These are phyloP conservation scores for Chironex yamaguchii DNA, from an alignment of 30 jellyfish, hydroid and myxozoan genomes.

Conservation along the genomic window DNA sequence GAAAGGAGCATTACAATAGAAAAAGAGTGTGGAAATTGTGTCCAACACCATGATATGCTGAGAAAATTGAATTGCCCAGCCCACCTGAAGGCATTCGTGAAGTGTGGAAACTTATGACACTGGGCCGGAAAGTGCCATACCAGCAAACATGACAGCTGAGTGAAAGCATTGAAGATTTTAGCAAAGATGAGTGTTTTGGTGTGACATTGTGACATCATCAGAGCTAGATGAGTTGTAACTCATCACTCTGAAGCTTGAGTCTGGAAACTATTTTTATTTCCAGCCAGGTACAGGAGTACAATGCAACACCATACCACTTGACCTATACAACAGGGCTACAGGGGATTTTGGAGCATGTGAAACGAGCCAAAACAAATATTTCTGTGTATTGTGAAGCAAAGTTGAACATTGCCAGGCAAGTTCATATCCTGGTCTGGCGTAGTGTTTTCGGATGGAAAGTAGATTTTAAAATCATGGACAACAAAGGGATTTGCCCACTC, in stretches of 20 bases:
- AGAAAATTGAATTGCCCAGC: conserved; percentile 22
- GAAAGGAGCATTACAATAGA: too few species aligned
- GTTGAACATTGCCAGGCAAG: conserved; percentile 1
- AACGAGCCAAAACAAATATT: not conserved
- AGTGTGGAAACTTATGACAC: conserved; percentile 19
- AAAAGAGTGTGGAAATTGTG: too few species aligned
- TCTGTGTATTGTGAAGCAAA: conserved; percentile 23
- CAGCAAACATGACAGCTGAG: conserved; percentile 24
- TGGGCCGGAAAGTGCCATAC: conserved; percentile 19
- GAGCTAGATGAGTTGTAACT: conserved; percentile 20
- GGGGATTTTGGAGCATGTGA: conserved; percentile 21
- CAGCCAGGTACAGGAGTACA: conserved; percentile 25
- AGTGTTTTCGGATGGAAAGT: conserved; percentile 6
- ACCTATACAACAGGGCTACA: conserved; percentile 17
- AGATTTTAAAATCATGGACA: conserved; percentile 17
- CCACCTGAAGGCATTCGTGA: conserved; percentile 10
- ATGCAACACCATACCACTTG: conserved; percentile 17
- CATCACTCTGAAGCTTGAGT: conserved; percentile 13
- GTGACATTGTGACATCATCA: conserved; percentile 28
- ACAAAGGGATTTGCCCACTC: conserved; percentile 13
- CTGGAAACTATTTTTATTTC: conserved; percentile 7
- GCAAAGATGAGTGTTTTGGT: conserved; percentile 18
- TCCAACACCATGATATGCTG: too few species aligned
- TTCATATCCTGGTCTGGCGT: conserved; percentile 25
- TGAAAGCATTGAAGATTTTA: conserved; percentile 14